Evolutionary conservation across 1,140 invertebrate genomes (phyloP).

Genomic region (Holotrichia oblita): DNA sequence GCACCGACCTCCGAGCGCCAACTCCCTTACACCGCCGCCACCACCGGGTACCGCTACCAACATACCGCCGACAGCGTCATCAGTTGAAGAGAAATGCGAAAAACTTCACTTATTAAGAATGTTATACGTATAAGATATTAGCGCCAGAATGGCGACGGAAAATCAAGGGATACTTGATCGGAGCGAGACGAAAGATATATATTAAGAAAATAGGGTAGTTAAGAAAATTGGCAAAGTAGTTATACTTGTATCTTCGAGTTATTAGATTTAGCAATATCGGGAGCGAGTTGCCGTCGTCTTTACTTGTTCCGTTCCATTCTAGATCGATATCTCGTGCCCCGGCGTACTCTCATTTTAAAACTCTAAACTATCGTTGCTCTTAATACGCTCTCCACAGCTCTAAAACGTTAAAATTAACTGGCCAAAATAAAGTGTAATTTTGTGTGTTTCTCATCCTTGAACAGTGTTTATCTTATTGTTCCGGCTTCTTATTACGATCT

Average conservation of each 20-base stretch:
- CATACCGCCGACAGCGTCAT: constrained; percentile 17
- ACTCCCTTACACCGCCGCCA: background rate
- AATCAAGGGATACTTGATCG: background rate
- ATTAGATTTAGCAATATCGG: constrained; percentile 49
- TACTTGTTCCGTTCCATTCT: background rate
- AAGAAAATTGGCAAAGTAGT: constrained; percentile 58
- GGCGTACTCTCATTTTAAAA: constrained; percentile 16
- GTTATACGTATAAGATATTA: constrained; percentile 55
- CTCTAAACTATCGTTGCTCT: constrained; percentile 30
- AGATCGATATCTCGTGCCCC: constrained; percentile 11
- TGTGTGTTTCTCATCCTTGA: constrained; percentile 12
- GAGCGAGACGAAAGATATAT: constrained; percentile 49
- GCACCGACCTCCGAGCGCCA: background rate
- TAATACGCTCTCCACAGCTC: background rate
- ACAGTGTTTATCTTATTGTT: background rate
- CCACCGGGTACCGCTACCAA: background rate
- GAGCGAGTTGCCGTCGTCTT: background rate
- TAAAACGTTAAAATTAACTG: constrained; percentile 37
- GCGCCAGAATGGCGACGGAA: constrained; percentile 46
- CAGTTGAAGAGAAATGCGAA: constrained; percentile 55
- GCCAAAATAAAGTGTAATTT: constrained; percentile 22
- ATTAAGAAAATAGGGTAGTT: constrained; percentile 58
- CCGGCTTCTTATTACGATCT: constrained; percentile 16
- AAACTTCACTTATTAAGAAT: constrained; percentile 59
- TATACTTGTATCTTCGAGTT: constrained; percentile 53